phyloP scores from a whole-genome alignment of 2,888 invertebrate genomes.

The Calephelis perditalis region DNA sequence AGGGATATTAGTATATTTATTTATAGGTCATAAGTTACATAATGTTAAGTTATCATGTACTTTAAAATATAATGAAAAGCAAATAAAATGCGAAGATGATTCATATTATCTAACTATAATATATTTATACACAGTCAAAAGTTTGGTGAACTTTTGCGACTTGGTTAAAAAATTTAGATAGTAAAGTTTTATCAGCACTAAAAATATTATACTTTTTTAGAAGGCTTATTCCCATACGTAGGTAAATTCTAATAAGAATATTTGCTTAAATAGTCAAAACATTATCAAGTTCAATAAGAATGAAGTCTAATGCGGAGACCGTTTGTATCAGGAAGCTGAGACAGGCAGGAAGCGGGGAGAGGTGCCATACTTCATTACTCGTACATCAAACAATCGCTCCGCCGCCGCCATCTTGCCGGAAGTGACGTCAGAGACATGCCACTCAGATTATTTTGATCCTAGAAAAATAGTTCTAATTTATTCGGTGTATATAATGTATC shows the following conservation, averaged over 20 bases:
- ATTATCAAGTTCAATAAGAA: constrained; percentile 37
- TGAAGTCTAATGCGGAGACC: constrained; percentile 47
- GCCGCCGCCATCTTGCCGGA: constrained; percentile 73
- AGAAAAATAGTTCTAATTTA: constrained; percentile 50
- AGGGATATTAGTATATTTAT: no score
- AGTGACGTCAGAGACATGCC: constrained; percentile 62
- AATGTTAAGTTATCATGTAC: no score
- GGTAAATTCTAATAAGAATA: constrained; percentile 1
- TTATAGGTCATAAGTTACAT: no score
- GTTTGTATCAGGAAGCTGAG: constrained; percentile 69
- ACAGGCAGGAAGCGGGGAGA: constrained; percentile 65
- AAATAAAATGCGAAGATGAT: no score
- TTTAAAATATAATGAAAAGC: no score
- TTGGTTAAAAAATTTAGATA: no score
- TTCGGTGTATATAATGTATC: neutral
- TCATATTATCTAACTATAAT: no score
- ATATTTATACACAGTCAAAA: no score
- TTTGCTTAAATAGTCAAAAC: neutral
- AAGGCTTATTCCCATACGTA: no score
- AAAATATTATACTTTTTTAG: no score
- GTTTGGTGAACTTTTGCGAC: no score
- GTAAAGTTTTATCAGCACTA: no score
- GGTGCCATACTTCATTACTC: constrained; percentile 77
- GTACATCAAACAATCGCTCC: constrained; percentile 74
- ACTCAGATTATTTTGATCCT: constrained; percentile 67